phyloP scores from a whole-genome alignment of 2,797 vertebrate genomes.

The Hozukius guyotensis region DNA sequence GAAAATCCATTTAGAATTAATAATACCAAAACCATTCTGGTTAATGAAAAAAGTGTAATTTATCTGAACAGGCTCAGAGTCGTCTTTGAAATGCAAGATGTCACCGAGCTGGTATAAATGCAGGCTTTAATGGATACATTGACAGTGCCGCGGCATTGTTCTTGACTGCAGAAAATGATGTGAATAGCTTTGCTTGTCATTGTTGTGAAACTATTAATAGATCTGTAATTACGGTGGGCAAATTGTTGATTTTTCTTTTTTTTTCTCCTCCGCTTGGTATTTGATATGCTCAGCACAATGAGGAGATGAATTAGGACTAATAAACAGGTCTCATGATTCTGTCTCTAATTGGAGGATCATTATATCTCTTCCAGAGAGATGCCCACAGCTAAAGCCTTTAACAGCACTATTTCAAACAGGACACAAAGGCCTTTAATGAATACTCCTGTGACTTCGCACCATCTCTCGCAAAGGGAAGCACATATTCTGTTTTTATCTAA shows the following conservation, averaged over 20 bases:
- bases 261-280: conserved; percentile 68
- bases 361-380: conserved; percentile 82
- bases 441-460: conserved; percentile 82
- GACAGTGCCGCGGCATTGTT: conserved; percentile 76
- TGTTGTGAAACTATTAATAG: conserved; percentile 86
- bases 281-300: conserved; percentile 83
- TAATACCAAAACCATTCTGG: conserved; percentile 76
- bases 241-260: conserved; percentile 74
- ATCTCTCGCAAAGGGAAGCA: conserved; percentile 71
- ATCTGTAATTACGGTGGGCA: conserved; percentile 82
- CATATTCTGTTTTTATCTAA: conserved; percentile 74
- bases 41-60: conserved; percentile 83
- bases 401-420: conserved; percentile 81
- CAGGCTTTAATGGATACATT: conserved; percentile 79
- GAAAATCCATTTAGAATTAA: conserved; percentile 83
- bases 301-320: conserved; percentile 83
- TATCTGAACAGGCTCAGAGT: conserved; percentile 80
- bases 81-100: conserved; percentile 83
- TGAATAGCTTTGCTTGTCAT: conserved; percentile 79
- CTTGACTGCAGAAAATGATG: conserved; percentile 80
- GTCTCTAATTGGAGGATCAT: conserved; percentile 84
- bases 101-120: conserved; percentile 79
- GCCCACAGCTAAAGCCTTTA: conserved; percentile 80
- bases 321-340: conserved; percentile 84
- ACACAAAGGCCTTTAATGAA: conserved; percentile 84